Evolutionary conservation across 2,113 vertebrate species (phyloP), one percentile per base, ranked within the genome.

Genomic region (Struthio camelus): DNA sequence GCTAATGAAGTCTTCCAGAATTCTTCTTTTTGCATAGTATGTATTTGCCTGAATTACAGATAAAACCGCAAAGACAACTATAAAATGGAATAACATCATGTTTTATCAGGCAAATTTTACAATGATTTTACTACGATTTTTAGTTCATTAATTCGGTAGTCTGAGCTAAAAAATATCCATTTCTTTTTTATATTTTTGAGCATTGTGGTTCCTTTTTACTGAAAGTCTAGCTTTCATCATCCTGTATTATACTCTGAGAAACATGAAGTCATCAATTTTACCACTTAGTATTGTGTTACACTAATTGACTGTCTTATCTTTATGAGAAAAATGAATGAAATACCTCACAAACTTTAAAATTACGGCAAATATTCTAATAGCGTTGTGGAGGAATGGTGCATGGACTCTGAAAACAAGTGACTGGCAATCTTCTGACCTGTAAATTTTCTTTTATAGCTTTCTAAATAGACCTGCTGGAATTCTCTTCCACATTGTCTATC

Each of bases 121-220:
- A 51, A 3, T 14, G 53, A 54, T 54, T 28, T 54, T 70, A 46
- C 7, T 34, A 2, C 38, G 4, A 8, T 10, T 56, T 69, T 66
- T 38, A 38, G 61, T 78, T 78, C 2, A 36, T 20, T 8, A 44
- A 30, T 53, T 85, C 30, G 28, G 28, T 10, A 70, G 24, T 46
- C 13, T 51, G 61, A 56, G 13, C 3, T n/a, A 11, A 70, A 73
- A 84, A 12, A 0, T 2, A 8, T 0, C 1, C 0, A 1, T 23
- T 27, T 48, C 32, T 72, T 85, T 75, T 48, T 2, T 2, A 13
- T 40, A 10, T 10, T 80, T 80, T 86, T 90, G 67, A 73, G 8
- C 6, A 36, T 30, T 50, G 2, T 80, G 2, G 1, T 77, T 86
- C 28, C 16, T 56, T 56, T 56, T 56, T 30, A 56, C 54, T 56